Evolutionary conservation across 2,113 vertebrate species (phyloP).

Genomic region (Carassius carassius): DNA sequence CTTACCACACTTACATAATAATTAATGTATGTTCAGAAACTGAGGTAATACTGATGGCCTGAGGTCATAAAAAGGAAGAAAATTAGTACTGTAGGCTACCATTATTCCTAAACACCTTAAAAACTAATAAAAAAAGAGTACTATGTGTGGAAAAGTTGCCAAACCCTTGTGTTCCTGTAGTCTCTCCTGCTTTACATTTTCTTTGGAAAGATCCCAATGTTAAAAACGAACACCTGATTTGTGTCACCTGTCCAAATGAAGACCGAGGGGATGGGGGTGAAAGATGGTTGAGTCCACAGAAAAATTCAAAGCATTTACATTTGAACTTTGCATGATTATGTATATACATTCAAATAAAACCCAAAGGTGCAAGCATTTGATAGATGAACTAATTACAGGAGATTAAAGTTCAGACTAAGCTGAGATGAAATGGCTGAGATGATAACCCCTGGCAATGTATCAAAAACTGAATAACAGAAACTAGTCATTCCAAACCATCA

Average conservation of each 20-base stretch:
- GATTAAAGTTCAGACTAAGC: conserved; percentile 5
- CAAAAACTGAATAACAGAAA: background rate
- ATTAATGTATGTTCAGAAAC: background rate
- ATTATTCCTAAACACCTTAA: background rate
- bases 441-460: background rate
- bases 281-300: background rate
- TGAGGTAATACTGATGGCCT: background rate
- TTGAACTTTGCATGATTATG: background rate
- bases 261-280: background rate
- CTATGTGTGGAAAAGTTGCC: no score
- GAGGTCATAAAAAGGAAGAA: background rate
- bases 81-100: background rate
- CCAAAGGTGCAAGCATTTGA: background rate
- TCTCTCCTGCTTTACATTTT: background rate
- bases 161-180: background rate
- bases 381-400: conserved; percentile 19
- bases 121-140: no score
- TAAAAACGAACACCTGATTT: no score
- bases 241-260: background rate
- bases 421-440: background rate
- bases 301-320: background rate
- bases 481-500: background rate
- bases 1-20: background rate
- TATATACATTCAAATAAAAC: conserved; percentile 16
- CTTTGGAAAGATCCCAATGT: no score